Evolutionary conservation across 2,113 vertebrate species (phyloP), one percentile per base, ranked within the genome.

Genomic region (Triplophysa dalaica): DNA sequence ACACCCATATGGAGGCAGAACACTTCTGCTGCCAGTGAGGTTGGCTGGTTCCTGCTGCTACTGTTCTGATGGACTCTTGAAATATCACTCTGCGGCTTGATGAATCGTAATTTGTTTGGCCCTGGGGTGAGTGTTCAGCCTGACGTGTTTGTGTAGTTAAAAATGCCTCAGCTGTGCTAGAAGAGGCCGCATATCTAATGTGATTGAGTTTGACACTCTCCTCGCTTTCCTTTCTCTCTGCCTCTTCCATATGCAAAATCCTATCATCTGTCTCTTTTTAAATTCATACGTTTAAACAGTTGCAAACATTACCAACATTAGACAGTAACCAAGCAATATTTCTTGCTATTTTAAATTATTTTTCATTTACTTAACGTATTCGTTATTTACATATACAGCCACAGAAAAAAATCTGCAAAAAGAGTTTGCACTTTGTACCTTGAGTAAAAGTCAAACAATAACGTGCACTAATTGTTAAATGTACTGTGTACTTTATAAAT

Each of bases 81-180:
- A 58, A 77, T 65, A 52, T 65, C 43, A 62, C 45, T 64, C 38
- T 19, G 63, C 8, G 52, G 66, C 61, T 52, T 52, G 80, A 82
- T 82, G 61, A 80, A 80, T 72, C 54, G 41, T 80, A 77, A 80
- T 72, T 75, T 72, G 66, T 83, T 83, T 83, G 43, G 73, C 61
- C 65, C 41, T 58, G 58, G 70, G 65, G 72, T 19, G 72, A 69
- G 64, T 72, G 73, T 72, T 66, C 43, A 63, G 48, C 64, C 60
- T 80, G 78, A 75, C 43, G 48, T 70, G 78, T 77, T 80, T 83
- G 67, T 70, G 52, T 19, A 76, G 65, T 83, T 80, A 79, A 75
- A 79, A 70, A 41, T 61, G 70, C 69, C 78, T 76, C 24, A 54
- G 43, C 56, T 29, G 21, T 17, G 33, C 7, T n/a, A 45, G 60